Evolutionary conservation across 2,888 invertebrate species (phyloP).

Genomic region (Netelia fuscicornis): DNA sequence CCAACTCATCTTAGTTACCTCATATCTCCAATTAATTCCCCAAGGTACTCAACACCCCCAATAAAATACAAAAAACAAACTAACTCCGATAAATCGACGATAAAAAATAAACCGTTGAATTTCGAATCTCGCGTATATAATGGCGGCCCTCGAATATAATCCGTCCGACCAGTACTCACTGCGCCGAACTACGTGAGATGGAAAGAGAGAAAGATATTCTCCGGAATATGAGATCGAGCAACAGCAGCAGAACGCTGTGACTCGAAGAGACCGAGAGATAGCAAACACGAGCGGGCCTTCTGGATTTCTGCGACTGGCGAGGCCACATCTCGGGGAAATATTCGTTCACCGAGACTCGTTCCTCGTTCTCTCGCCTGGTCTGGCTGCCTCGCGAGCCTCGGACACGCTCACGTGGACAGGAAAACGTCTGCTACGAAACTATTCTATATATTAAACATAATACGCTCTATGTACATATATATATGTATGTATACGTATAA

Average conservation of each 20-base stretch:
- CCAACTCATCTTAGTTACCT: no score
- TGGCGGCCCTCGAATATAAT: background rate
- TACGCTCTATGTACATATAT: constrained; percentile 16
- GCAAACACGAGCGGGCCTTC: constrained; percentile 29
- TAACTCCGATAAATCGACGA: background rate
- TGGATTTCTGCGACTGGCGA: constrained; percentile 49
- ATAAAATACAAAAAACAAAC: background rate
- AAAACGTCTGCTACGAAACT: constrained; percentile 61
- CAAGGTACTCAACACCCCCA: no score
- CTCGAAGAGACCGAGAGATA: constrained; percentile 3
- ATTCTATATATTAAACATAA: constrained; percentile 10
- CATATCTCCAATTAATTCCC: no score
- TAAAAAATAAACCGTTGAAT: constrained; percentile 12
- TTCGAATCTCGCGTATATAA: constrained; percentile 16
- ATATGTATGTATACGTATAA: constrained; percentile 10
- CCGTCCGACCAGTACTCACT: background rate
- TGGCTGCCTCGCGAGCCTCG: constrained; percentile 48
- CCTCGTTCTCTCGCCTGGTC: constrained; percentile 14
- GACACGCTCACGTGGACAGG: constrained; percentile 67
- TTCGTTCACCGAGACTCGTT: constrained; percentile 52
- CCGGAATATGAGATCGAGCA: constrained; percentile 59
- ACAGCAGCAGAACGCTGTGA: constrained; percentile 48
- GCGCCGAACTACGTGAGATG: background rate
- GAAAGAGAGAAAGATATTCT: constrained; percentile 20
- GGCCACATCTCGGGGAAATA: constrained; percentile 57